These are phyloP conservation scores for Cecropterus lyciades DNA, from an alignment of 1,140 invertebrate species.

Conservation along the genomic window DNA sequence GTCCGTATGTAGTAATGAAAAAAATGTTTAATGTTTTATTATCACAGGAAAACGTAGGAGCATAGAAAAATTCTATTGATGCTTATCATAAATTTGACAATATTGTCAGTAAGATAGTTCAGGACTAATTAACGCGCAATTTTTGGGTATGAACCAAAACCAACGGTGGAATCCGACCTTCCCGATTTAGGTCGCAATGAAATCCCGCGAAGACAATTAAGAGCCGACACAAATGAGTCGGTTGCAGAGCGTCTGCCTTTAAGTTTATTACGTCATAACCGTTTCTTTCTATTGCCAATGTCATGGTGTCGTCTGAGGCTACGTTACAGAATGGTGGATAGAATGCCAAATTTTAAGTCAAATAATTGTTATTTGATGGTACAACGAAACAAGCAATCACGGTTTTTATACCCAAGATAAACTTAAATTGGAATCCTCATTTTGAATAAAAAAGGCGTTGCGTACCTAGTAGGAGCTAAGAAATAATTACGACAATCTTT, in stretches of 20 bases:
- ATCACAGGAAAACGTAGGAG: no score
- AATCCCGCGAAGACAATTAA: slow-evolving; percentile 64
- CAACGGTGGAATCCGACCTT: slow-evolving; percentile 40
- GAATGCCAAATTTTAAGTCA: slow-evolving; percentile 4
- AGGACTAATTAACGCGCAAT: slow-evolving; percentile 5
- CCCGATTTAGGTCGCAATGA: slow-evolving; percentile 58
- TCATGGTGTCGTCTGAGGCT: slow-evolving; percentile 29
- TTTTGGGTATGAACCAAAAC: slow-evolving; percentile 20
- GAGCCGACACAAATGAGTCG: slow-evolving; percentile 52
- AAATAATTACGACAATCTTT: slow-evolving; percentile 14
- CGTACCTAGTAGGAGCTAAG: slow-evolving; percentile 1
- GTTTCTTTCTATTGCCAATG: slow-evolving; percentile 42
- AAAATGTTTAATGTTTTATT: no score
- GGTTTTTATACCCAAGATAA: no score
- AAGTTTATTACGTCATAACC: slow-evolving; percentile 48
- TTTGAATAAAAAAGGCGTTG: neutral
- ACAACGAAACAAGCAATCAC: neutral
- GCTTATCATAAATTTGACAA: neutral
- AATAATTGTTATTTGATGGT: slow-evolving; percentile 14
- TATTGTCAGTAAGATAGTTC: slow-evolving; percentile 4
- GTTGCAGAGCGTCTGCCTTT: slow-evolving; percentile 36
- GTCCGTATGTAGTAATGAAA: no score
- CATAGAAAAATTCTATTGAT: no score
- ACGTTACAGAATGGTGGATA: slow-evolving; percentile 13
- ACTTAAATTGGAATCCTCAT: no score